A percentile compares a stretch with the other conserved stretches of the same genome.
phyloP scores from a whole-genome alignment of 2,888 invertebrate species.

The Drosophila vallismaia region DNA sequence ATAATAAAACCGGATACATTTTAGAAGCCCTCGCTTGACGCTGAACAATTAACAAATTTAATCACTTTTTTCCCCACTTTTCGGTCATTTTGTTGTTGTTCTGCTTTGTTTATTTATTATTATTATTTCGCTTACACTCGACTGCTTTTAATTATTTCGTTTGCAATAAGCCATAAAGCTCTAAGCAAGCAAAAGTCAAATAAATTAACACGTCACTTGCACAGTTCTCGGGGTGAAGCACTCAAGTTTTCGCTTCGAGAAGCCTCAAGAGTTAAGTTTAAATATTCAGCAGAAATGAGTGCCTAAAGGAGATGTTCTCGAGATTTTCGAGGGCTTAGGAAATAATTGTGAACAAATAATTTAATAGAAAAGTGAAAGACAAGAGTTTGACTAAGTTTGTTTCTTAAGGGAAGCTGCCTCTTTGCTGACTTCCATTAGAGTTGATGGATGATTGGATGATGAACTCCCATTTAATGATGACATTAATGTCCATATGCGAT shows the following conservation, averaged over 20 bases:
- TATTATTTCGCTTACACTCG: slow-evolving; percentile 58
- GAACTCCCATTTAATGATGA: slow-evolving; percentile 41
- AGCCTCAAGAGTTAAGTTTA: slow-evolving; percentile 39
- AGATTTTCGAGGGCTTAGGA: neutral
- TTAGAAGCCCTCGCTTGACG: slow-evolving; percentile 30
- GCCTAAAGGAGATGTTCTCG: slow-evolving; percentile 4
- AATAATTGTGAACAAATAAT: neutral
- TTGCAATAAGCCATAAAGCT: slow-evolving; percentile 64
- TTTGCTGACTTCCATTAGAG: slow-evolving; percentile 11
- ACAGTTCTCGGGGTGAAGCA: slow-evolving; percentile 43
- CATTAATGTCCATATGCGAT: slow-evolving; percentile 40
- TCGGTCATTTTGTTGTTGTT: slow-evolving; percentile 29
- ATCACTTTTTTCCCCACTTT: slow-evolving; percentile 45
- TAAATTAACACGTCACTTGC: slow-evolving; percentile 71
- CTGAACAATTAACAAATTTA: slow-evolving; percentile 55
- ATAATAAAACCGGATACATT: neutral
- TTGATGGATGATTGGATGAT: slow-evolving; percentile 28
- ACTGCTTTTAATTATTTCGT: slow-evolving; percentile 68
- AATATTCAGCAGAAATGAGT: slow-evolving; percentile 2
- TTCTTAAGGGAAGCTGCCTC: neutral
- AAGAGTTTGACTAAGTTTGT: neutral
- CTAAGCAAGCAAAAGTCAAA: slow-evolving; percentile 61
- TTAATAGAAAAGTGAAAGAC: neutral
- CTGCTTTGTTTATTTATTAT: slow-evolving; percentile 41
- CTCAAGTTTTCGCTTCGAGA: slow-evolving; percentile 40